Evolutionary conservation across 2,797 vertebrate species (phyloP).

Genomic region (Sylvilagus floridanus): DNA sequence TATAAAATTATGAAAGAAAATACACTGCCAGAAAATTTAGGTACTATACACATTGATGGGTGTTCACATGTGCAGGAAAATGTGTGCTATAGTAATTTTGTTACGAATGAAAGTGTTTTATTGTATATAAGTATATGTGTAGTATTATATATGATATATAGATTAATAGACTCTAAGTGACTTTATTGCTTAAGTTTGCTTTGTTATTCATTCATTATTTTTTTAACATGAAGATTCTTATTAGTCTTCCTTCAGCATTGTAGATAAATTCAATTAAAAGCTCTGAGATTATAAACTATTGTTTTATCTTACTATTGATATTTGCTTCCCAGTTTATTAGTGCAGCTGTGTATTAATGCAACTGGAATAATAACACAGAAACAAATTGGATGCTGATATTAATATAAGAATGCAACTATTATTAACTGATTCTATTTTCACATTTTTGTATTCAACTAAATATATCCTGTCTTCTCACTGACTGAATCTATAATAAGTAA

Average conservation of each 20-base stretch:
- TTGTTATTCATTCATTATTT: conserved; percentile 29
- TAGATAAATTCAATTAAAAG: conserved; percentile 14
- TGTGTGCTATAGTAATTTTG: neutral
- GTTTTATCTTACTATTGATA: neutral
- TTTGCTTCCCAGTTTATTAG: neutral
- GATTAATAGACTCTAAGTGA: neutral
- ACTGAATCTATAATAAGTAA: neutral
- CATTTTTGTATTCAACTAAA: neutral
- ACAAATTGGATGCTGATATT: neutral
- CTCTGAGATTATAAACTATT: conserved; percentile 6
- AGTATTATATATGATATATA: neutral
- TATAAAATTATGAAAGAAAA: conserved; percentile 17
- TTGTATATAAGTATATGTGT: neutral
- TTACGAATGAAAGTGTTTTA: neutral
- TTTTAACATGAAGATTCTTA: conserved; percentile 18
- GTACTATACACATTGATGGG: neutral
- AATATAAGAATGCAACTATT: neutral
- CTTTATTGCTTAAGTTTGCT: conserved; percentile 10
- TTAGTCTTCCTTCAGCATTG: conserved; percentile 27
- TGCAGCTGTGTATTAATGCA: neutral
- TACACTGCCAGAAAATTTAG: no score
- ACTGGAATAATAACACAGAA: neutral
- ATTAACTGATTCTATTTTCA: conserved; percentile 4
- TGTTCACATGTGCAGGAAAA: neutral
- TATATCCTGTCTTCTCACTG: neutral